A percentile compares a stretch with the other conserved stretches of the same genome.
Evolutionary conservation across 2,113 vertebrate genomes (phyloP).

Genomic region (Trichomycterus rosablanca): DNA sequence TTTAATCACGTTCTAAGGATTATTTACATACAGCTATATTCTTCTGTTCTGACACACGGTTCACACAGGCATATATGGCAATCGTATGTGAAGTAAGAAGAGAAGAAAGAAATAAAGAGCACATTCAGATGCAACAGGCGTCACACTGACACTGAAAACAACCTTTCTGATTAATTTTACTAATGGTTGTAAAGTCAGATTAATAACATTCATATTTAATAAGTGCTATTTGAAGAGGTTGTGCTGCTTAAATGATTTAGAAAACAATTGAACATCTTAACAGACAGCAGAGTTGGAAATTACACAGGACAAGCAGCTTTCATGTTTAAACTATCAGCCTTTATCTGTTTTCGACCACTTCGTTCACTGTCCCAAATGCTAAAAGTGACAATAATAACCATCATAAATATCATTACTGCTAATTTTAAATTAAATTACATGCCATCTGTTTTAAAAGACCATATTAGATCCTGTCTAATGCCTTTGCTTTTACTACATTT

Average conservation of each 20-base stretch:
- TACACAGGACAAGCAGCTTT: too few relatives aligned
- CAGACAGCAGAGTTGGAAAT: too few relatives aligned
- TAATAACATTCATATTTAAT: constrained; percentile 18
- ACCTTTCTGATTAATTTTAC: constrained; percentile 7
- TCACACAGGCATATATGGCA: constrained; percentile 38
- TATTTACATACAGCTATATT: constrained; percentile 45
- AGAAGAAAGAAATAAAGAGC: constrained; percentile 19
- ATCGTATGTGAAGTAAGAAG: constrained; percentile 30
- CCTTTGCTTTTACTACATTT: too few relatives aligned
- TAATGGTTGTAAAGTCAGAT: constrained; percentile 17
- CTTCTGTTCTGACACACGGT: constrained; percentile 41
- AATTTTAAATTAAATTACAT: too few relatives aligned
- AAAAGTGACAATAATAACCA: too few relatives aligned
- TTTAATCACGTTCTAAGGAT: constrained; percentile 55
- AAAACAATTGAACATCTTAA: neutral
- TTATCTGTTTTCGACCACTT: too few relatives aligned
- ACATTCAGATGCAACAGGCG: constrained; percentile 16
- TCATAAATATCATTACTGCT: too few relatives aligned
- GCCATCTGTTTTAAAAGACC: too few relatives aligned
- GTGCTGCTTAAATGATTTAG: neutral
- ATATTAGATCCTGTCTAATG: too few relatives aligned
- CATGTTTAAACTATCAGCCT: too few relatives aligned
- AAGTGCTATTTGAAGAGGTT: too few relatives aligned
- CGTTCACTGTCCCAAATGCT: too few relatives aligned
- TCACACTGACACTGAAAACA: constrained; percentile 28